Percentiles rank a stretch among this genome's conserved stretches.
Conservation (phyloP, 2,113 vertebrate genomes). For the Cynoglossus semilaevis region DNA sequence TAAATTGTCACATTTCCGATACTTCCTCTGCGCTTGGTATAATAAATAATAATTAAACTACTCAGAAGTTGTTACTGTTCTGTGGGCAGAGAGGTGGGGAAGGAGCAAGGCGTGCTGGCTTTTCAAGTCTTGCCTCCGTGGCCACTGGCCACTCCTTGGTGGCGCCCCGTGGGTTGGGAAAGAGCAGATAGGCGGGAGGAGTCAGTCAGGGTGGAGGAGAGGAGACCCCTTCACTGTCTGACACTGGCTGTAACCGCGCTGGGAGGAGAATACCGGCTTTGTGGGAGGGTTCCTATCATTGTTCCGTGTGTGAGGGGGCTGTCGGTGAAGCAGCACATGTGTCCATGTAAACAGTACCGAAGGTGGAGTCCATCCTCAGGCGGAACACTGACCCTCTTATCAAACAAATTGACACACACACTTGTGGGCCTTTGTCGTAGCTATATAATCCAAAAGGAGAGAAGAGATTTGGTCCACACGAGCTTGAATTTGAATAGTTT, state of each 20-base stretch:
- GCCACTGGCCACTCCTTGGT: slow-evolving; percentile 69
- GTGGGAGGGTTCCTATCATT: slow-evolving; percentile 60
- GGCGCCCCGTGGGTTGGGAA: slow-evolving; percentile 56
- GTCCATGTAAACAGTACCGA: slow-evolving; percentile 67
- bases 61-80: accelerated
- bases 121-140: slow-evolving; percentile 70
- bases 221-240: slow-evolving; percentile 26
- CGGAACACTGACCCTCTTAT: slow-evolving; percentile 9
- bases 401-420: background rate
- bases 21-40: background rate
- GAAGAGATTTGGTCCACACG: too few species aligned
- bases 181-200: slow-evolving; percentile 57
- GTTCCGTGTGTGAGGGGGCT: slow-evolving; percentile 49
- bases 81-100: slow-evolving; percentile 22
- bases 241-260: slow-evolving; percentile 42
- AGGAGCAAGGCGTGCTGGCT: slow-evolving; percentile 37
- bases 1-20: background rate
- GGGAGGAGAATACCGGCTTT: slow-evolving; percentile 54
- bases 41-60: background rate
- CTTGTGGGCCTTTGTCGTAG: background rate
- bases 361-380: slow-evolving; percentile 56
- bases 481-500: too few species aligned
- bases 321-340: slow-evolving; percentile 66
- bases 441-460: too few species aligned
- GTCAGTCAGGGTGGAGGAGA: slow-evolving; percentile 38